These are phyloP conservation scores for Chloroclysta siterata DNA, from an alignment of 2,888 invertebrate species.

Conservation along the genomic window DNA sequence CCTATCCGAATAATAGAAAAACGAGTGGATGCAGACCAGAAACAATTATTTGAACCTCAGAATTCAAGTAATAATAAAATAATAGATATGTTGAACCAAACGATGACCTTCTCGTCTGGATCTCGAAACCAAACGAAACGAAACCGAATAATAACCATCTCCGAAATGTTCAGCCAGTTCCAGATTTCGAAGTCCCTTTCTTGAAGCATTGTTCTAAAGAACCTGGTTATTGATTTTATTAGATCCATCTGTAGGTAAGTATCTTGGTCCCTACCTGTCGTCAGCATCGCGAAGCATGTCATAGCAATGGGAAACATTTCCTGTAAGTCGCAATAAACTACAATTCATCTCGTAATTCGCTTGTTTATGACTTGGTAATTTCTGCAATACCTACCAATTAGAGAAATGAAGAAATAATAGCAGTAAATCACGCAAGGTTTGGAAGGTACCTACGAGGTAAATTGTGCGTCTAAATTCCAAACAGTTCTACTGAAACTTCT, in stretches of 20 bases:
- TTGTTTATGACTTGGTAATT: background rate
- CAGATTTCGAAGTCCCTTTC: background rate
- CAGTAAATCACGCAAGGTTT: slow-evolving; percentile 5
- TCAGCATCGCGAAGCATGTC: background rate
- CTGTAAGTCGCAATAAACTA: background rate
- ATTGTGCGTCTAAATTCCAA: background rate
- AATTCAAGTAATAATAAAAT: no score
- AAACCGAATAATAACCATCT: background rate
- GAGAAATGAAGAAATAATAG: slow-evolving; percentile 12
- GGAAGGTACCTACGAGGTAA: background rate
- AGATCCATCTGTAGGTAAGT: no score
- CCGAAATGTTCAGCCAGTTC: background rate
- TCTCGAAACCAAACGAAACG: background rate
- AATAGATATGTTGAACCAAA: no score
- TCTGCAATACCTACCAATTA: slow-evolving; percentile 6
- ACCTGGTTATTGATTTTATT: background rate
- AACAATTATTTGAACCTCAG: background rate
- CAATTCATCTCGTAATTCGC: background rate
- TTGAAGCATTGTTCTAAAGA: no score
- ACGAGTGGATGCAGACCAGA: no score
- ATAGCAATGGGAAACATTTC: slow-evolving; percentile 18
- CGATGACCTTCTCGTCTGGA: background rate
- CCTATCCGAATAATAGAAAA: background rate
- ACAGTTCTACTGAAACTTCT: no score
- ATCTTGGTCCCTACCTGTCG: background rate